These are phyloP conservation scores for Lithophane socia DNA, from an alignment of 2,888 invertebrate genomes.

Conservation along the genomic window DNA sequence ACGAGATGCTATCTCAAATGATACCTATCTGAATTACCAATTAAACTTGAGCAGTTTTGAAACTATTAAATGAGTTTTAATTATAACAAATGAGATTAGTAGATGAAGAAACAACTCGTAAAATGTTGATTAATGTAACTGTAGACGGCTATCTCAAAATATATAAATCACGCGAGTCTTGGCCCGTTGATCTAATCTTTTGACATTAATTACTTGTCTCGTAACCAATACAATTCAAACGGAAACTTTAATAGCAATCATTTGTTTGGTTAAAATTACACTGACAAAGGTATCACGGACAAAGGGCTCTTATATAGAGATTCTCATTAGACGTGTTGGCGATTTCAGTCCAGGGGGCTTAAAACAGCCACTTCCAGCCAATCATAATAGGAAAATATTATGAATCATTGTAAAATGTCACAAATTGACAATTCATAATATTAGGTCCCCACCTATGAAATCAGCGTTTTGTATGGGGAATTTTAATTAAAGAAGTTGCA, in stretches of 20 bases:
- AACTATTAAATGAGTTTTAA: slow-evolving; percentile 10
- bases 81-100: slow-evolving; percentile 18
- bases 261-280: slow-evolving; percentile 39
- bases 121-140: slow-evolving; percentile 40
- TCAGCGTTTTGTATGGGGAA: no score
- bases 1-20: not conserved
- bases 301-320: not conserved
- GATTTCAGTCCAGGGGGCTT: not conserved
- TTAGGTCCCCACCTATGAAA: no score
- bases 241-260: slow-evolving; percentile 41
- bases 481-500: no score
- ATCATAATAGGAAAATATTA: no score
- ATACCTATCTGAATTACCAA: not conserved
- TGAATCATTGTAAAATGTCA: no score
- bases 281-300: no score
- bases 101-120: slow-evolving; percentile 29
- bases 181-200: slow-evolving; percentile 39
- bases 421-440: no score
- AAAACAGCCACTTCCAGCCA: no score
- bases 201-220: slow-evolving; percentile 46
- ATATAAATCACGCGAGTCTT: slow-evolving; percentile 35
- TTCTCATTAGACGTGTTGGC: not conserved
- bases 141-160: slow-evolving; percentile 21
- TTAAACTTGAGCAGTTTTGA: not conserved
- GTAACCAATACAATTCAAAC: slow-evolving; percentile 27